These are phyloP conservation scores for Acanthosepion esculentum DNA, from an alignment of 2,888 invertebrate species.

Conservation along the genomic window DNA sequence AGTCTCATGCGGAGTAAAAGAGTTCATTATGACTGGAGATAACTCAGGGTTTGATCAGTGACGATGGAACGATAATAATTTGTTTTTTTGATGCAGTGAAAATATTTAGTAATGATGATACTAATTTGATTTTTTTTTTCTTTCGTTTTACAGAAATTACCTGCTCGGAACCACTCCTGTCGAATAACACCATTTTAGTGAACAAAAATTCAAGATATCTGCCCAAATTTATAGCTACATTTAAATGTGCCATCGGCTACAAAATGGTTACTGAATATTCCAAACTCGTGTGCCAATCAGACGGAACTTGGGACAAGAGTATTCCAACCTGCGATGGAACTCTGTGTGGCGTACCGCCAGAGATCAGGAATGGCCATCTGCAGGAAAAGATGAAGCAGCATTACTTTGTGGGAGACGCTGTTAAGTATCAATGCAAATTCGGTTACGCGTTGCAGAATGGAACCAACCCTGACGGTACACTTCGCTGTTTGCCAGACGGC, in stretches of 20 bases:
- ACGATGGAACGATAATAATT: too few species aligned
- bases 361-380: slow-evolving; percentile 65
- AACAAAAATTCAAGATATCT: slow-evolving; percentile 53
- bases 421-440: slow-evolving; percentile 60
- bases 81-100: too few species aligned
- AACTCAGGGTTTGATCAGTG: too few species aligned
- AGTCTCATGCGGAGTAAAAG: too few species aligned
- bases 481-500: slow-evolving; percentile 51
- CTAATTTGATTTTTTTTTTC: neutral
- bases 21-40: too few species aligned
- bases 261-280: slow-evolving; percentile 59
- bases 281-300: slow-evolving; percentile 61
- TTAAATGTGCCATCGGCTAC: slow-evolving; percentile 62
- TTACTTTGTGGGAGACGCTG: slow-evolving; percentile 61
- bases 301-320: slow-evolving; percentile 67
- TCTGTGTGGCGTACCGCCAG: slow-evolving; percentile 62
- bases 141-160: slow-evolving; percentile 60
- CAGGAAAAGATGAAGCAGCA: slow-evolving; percentile 47
- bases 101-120: neutral
- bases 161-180: slow-evolving; percentile 61
- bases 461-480: slow-evolving; percentile 54
- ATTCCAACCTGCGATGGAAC: slow-evolving; percentile 67
- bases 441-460: slow-evolving; percentile 56
- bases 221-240: slow-evolving; percentile 56
- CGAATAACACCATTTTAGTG: slow-evolving; percentile 59